A percentile compares a stretch with the other conserved stretches of the same genome.
phyloP scores from a whole-genome alignment of 2,113 vertebrate genomes.

The Coregonus clupeaformis region DNA sequence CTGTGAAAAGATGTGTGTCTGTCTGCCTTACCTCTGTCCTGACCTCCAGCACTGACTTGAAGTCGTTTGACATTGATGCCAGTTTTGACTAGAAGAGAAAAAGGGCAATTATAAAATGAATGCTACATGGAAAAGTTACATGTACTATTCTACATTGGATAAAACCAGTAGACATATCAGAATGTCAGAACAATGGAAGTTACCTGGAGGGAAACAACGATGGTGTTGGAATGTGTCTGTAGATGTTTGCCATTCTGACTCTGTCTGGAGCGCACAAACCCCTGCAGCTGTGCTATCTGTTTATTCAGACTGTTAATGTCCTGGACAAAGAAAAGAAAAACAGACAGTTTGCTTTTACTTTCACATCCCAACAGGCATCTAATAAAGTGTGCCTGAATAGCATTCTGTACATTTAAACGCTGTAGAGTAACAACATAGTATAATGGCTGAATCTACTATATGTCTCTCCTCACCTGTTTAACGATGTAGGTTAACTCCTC shows the following conservation, averaged over 20 bases:
- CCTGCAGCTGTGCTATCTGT: constrained; percentile 81
- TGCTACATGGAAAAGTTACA: background rate
- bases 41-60: constrained; percentile 82
- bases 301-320: constrained; percentile 83
- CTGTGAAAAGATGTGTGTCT: background rate
- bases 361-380: background rate
- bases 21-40: constrained; percentile 74
- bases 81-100: constrained; percentile 75
- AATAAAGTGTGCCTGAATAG: too few species aligned
- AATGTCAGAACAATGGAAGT: background rate
- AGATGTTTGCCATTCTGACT: constrained; percentile 76
- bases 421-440: background rate
- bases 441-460: background rate
- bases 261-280: constrained; percentile 73
- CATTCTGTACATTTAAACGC: background rate
- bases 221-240: constrained; percentile 81
- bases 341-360: background rate
- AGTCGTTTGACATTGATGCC: constrained; percentile 84
- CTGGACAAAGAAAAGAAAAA: constrained; percentile 44
- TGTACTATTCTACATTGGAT: background rate
- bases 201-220: constrained; percentile 82
- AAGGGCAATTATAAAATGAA: background rate
- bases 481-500: constrained; percentile 80
- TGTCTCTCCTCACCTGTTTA: background rate
- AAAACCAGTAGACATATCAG: background rate